These are phyloP conservation scores for Gopherus flavomarginatus DNA, from an alignment of 2,113 vertebrate genomes.

Conservation along the genomic window DNA sequence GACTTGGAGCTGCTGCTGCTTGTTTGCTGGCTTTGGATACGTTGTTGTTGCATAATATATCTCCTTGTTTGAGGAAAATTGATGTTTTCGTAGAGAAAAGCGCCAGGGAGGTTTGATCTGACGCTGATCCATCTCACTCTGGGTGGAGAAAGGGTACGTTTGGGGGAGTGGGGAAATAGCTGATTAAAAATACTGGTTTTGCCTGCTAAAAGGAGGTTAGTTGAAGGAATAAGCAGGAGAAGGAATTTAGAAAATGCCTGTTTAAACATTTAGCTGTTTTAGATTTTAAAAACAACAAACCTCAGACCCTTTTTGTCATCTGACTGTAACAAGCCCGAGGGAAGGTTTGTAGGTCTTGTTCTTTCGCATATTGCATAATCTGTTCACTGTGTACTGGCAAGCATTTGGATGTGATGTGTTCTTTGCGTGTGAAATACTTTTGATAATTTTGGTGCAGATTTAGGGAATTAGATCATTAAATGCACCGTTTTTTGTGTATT, in stretches of 20 bases:
- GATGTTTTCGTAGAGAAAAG: conserved; percentile 34
- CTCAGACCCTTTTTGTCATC: conserved; percentile 10
- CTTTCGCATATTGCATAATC: conserved; percentile 74
- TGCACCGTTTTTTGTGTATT: not conserved
- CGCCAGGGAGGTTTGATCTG: not conserved
- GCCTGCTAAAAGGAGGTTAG: not conserved
- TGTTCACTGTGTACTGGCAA: conserved; percentile 31
- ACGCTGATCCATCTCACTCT: not conserved
- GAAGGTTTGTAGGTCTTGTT: conserved; percentile 57
- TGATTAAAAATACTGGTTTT: not conserved
- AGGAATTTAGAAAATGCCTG: conserved; percentile 40
- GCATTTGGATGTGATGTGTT: not conserved
- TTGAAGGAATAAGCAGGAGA: not conserved
- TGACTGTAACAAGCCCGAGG: conserved; percentile 39
- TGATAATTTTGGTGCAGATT: conserved; percentile 40
- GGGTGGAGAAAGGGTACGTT: not conserved
- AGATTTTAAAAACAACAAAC: not conserved
- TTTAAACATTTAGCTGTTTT: not conserved
- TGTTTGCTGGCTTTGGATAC: not conserved
- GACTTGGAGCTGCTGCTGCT: not conserved
- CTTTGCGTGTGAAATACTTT: conserved; percentile 20
- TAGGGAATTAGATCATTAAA: not conserved
- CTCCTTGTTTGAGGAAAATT: conserved; percentile 37
- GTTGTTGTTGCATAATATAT: conserved; percentile 65
- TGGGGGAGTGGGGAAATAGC: not conserved